phyloP scores from a whole-genome alignment of 2,113 vertebrate species.

The Caranx ignobilis region DNA sequence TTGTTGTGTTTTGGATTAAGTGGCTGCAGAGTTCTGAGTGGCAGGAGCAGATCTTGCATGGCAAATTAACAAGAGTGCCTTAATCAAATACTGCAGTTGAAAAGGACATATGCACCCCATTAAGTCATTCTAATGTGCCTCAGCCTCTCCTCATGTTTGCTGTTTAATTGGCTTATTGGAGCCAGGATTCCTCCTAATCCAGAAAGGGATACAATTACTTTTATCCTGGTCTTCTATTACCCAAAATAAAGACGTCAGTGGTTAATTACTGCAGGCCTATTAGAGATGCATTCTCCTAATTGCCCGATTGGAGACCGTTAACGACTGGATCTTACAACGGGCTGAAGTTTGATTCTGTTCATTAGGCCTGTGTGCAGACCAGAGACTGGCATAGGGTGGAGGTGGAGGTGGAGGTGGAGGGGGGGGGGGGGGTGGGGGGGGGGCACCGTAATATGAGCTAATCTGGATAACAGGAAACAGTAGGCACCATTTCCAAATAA shows the following conservation, averaged over 20 bases:
- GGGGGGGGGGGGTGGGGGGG: background rate
- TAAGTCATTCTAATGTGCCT: constrained; percentile 69
- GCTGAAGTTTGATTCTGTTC: constrained; percentile 43
- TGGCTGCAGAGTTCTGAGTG: constrained; percentile 53
- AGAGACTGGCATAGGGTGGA: background rate
- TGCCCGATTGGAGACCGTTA: constrained; percentile 57
- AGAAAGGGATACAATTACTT: constrained; percentile 73
- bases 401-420: background rate
- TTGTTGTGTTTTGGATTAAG: constrained; percentile 57
- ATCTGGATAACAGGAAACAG: background rate
- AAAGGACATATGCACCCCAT: constrained; percentile 69
- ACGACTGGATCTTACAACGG: constrained; percentile 42
- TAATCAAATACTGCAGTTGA: constrained; percentile 76
- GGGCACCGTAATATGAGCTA: background rate
- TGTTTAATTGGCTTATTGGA: constrained; percentile 75
- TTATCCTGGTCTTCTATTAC: constrained; percentile 60
- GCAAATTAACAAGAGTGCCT: constrained; percentile 75
- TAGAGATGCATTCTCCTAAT: constrained; percentile 70
- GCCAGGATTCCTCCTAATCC: constrained; percentile 68
- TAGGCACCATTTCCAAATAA: background rate
- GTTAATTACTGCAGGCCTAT: constrained; percentile 68
- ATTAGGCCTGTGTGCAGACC: constrained; percentile 33
- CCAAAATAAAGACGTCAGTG: constrained; percentile 73
- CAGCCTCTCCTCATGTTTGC: constrained; percentile 69
- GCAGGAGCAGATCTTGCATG: constrained; percentile 65